Base-by-base conservation (phyloP, 2,888 invertebrate species). In the Dioctria rufipes region DNA sequence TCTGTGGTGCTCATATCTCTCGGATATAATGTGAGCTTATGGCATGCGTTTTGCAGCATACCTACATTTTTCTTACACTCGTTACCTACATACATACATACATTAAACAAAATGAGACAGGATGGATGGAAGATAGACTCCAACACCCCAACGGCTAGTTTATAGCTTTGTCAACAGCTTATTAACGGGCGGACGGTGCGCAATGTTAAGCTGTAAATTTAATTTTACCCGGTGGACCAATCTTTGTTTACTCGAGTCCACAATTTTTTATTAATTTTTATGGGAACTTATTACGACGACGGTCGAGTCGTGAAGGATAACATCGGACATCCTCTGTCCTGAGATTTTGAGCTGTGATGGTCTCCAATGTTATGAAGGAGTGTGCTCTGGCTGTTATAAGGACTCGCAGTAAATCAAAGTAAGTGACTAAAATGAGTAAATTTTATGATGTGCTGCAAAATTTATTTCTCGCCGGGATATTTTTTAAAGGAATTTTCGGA, bases 251-350 rank as follows among this genome's bases (percentile, higher is more conserved):
- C 58, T 39, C n/a, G n/a, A 42, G 60, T 42, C 54, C 42, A 58
- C 40, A 58, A n/a, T n/a, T 58, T 73, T 73, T 73, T 73, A 73
- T 73, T 73, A 73, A 73, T 73, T 73, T 73, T 73, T 73, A 73
- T 73, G 73, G 58, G 40, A 58, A 40, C 73, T 58, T 73, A 73
- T 73, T 73, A 73, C 73, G n/a, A n/a, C n/a, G n/a, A n/a, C n/a
- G 58, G 60, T 39, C 5, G 54, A 71, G 11, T 5, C 54, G 69
- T 49, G 49, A 49, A 54, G 58, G 58, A 73, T 73, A 25, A 42
- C 25, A 66, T 49, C 43, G 25, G 4, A 54, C 42, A 73, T 73
- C 42, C 58, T 42, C n/a, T n/a, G 13, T 39, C 42, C 42, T 58
- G 40, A 40, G 13, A 73, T 58, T 54, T 73, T 9, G 13, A 25